Evolutionary conservation across 2,113 vertebrate genomes (phyloP), one percentile per base, ranked within the genome.

Genomic region (Climacteris rufus): DNA sequence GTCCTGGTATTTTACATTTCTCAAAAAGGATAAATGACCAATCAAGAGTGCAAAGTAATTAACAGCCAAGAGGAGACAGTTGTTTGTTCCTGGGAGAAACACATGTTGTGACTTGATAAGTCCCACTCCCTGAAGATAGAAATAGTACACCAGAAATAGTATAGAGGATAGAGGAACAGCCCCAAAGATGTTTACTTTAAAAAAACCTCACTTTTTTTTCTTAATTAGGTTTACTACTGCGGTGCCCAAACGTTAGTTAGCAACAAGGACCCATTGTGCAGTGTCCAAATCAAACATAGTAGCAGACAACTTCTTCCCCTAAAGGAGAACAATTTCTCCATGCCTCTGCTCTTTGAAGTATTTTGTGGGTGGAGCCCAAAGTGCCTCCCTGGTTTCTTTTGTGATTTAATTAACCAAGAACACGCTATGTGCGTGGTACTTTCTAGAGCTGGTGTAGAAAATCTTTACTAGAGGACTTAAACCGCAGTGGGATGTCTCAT

Each of bases 281-380:
- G 15, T 15, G 21, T 65, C 66, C 35, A 59, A 83, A 77, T 33
- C 61, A 87, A 79, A 60, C 45, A 28, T 6, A 20, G 49, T 23
- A 50, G 92, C 64, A 84, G 35, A 44, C 39, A 17, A 23, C 27
- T 37, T 68, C 69, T 53, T 45, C n/a, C 59, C 42, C 50, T 53
- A 39, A 70, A 83, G 61, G 74, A 59, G 59, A 42, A 27, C 23
- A 42, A n/a, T 87, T 96, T 82, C 49, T 65, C 53, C 4, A 1
- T 52, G 25, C 45, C 61, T 31, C 30, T 79, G 10, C n/a, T 53
- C 89, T 76, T 83, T 85, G 78, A 95, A 90, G 54, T 65, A 23
- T 57, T 79, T 72, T 79, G 44, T 89, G 82, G 70, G 75, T 77
- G 66, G 66, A 77, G 39, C 82, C 83, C 33, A 12, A 79, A 93